phyloP scores from a whole-genome alignment of 2,113 vertebrate species.

The Heloderma charlesbogerti region DNA sequence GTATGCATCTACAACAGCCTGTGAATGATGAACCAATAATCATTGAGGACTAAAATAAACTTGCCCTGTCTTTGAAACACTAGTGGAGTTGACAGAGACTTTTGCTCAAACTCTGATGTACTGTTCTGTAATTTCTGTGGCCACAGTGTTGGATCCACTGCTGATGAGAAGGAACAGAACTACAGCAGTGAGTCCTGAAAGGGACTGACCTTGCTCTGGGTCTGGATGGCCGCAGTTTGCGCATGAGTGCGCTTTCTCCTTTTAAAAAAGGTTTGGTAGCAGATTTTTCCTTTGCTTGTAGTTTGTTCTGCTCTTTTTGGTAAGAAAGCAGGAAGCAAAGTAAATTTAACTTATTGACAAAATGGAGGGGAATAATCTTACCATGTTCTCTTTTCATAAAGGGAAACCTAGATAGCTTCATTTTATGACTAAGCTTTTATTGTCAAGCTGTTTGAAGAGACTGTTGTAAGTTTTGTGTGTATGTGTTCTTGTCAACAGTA shows the following conservation, averaged over 20 bases:
- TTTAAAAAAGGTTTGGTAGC: conserved; percentile 68
- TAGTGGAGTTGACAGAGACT: conserved; percentile 57
- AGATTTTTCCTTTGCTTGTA: conserved; percentile 71
- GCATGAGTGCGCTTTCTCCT: conserved; percentile 66
- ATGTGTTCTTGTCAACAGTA: conserved; percentile 78
- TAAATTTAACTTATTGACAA: conserved; percentile 90
- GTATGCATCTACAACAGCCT: conserved; percentile 76
- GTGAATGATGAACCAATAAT: conserved; percentile 85
- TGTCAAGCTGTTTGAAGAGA: conserved; percentile 71
- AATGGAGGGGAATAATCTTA: conserved; percentile 74
- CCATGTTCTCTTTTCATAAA: conserved; percentile 74
- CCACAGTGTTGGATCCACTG: conserved; percentile 62
- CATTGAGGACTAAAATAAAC: conserved; percentile 80
- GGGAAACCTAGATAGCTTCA: conserved; percentile 68
- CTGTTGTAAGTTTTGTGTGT: conserved; percentile 51
- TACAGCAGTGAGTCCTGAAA: conserved; percentile 82
- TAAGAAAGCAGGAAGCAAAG: conserved; percentile 72
- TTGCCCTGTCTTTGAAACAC: conserved; percentile 58
- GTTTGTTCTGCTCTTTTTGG: conserved; percentile 76
- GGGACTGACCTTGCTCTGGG: conserved; percentile 71
- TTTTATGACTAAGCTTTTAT: conserved; percentile 73
- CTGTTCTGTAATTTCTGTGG: conserved; percentile 65
- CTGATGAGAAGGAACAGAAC: conserved; percentile 71
- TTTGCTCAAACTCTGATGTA: conserved; percentile 52
- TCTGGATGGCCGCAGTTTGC: conserved; percentile 83